Conservation (phyloP, 2,888 invertebrate species). For the Dioctria linearis region DNA sequence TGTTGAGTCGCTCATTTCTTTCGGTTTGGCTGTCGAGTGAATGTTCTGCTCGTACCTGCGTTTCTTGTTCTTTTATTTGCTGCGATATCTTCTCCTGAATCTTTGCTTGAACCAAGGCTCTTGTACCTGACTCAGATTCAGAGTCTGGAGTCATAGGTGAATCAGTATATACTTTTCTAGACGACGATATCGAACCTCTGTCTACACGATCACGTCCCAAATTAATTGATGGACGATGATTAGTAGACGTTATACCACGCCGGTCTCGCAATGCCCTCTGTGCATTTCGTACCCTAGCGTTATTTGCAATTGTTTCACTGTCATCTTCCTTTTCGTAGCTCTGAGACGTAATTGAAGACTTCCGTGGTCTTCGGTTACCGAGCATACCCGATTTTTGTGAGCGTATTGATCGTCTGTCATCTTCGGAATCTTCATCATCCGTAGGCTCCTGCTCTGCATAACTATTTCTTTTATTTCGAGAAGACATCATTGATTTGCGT, state of each 20-base stretch:
- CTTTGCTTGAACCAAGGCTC: constrained; percentile 70
- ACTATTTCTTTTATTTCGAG: constrained; percentile 72
- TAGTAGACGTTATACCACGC: constrained; percentile 24
- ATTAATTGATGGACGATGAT: constrained; percentile 61
- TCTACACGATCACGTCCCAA: constrained; percentile 55
- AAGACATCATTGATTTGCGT: constrained; percentile 77
- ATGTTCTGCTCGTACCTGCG: constrained; percentile 51
- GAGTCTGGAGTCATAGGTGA: constrained; percentile 66
- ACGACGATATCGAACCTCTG: constrained; percentile 59
- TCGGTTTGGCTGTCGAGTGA: constrained; percentile 7
- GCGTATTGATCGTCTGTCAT: constrained; percentile 70
- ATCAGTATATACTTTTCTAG: constrained; percentile 66
- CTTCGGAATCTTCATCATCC: constrained; percentile 78
- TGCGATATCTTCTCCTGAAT: constrained; percentile 68
- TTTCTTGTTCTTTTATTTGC: constrained; percentile 56
- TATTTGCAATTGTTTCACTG: constrained; percentile 56
- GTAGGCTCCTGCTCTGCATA: constrained; percentile 72
- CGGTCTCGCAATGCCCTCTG: constrained; percentile 59
- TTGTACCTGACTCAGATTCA: constrained; percentile 66
- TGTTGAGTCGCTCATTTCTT: neutral
- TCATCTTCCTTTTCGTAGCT: constrained; percentile 64
- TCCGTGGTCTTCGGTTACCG: constrained; percentile 63
- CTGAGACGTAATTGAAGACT: constrained; percentile 68
- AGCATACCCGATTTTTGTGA: constrained; percentile 68
- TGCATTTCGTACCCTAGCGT: constrained; percentile 62